Conservation (phyloP, 23 tunicate species). For the Pegea sp. region DNA sequence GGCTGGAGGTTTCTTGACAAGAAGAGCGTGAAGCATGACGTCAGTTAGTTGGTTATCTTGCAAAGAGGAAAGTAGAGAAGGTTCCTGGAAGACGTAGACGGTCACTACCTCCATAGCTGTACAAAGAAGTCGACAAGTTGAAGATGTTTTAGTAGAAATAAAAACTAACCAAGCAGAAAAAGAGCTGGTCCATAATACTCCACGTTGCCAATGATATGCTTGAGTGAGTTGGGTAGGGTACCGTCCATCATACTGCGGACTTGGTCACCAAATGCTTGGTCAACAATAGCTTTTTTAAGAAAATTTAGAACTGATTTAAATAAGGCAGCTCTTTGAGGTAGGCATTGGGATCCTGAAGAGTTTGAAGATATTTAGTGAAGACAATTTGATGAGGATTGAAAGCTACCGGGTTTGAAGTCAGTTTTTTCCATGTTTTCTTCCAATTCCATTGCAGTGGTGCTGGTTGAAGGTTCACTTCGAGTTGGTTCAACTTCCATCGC, state of each 20-base stretch:
- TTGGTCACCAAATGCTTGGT: slow-evolving; percentile 88
- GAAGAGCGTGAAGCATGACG: slow-evolving; percentile 81
- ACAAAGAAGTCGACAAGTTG: slow-evolving; percentile 1
- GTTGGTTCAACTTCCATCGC: too few species aligned
- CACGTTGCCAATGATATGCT: slow-evolving; percentile 86
- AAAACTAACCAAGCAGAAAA: slow-evolving; percentile 51
- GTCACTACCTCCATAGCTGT: slow-evolving; percentile 95
- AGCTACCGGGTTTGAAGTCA: background rate
- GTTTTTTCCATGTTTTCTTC: background rate
- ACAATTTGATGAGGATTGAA: background rate
- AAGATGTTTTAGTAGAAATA: too few species aligned
- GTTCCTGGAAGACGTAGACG: slow-evolving; percentile 94
- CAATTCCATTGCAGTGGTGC: too few species aligned
- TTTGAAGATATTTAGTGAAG: background rate
- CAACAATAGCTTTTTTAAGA: slow-evolving; percentile 83
- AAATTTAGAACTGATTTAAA: slow-evolving; percentile 90
- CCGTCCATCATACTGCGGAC: slow-evolving; percentile 98
- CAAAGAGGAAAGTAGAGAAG: slow-evolving; percentile 60
- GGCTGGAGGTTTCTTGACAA: slow-evolving; percentile 94
- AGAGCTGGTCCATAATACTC: slow-evolving; percentile 90
- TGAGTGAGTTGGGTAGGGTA: slow-evolving; percentile 76
- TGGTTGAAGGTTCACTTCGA: too few species aligned
- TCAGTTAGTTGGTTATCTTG: slow-evolving; percentile 89
- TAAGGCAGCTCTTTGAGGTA: slow-evolving; percentile 91
- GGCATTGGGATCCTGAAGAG: slow-evolving; percentile 63